Evolutionary conservation across 1,140 invertebrate genomes (phyloP).

Genomic region (Caenorhabditis tropicalis): DNA sequence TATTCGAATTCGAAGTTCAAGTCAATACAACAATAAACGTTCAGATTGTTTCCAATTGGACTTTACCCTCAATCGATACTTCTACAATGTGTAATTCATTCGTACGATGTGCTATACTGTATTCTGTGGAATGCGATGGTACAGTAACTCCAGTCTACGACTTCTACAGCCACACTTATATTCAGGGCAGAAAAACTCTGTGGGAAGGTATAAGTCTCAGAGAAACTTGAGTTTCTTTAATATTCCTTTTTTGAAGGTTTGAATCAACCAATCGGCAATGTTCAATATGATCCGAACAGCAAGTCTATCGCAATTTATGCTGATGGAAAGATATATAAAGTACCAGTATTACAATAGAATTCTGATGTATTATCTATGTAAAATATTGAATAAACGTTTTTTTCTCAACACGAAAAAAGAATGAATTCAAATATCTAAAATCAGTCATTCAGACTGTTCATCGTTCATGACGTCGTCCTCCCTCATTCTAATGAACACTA

Average conservation of each 20-base stretch:
- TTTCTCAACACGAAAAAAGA: too few relatives aligned
- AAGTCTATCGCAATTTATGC: conserved; percentile 7
- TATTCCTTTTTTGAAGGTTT: neutral
- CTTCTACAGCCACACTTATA: conserved; percentile 31
- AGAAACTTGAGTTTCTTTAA: too few relatives aligned
- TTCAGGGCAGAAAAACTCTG: neutral
- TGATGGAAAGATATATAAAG: conserved; percentile 7
- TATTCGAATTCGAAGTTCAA: neutral
- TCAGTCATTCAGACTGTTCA: too few relatives aligned
- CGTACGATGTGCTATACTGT: conserved; percentile 9
- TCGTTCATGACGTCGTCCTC: too few relatives aligned
- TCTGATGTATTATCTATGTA: too few relatives aligned
- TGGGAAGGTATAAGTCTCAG: conserved; percentile 2
- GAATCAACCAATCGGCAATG: neutral
- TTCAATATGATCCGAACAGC: conserved; percentile 31
- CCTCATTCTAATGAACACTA: too few relatives aligned
- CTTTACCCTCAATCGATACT: neutral
- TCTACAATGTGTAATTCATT: conserved; percentile 22
- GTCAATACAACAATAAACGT: too few relatives aligned
- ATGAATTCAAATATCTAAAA: too few relatives aligned
- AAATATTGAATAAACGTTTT: too few relatives aligned
- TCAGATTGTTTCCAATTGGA: conserved; percentile 27
- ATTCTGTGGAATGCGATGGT: conserved; percentile 34
- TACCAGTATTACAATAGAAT: neutral
- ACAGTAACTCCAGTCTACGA: conserved; percentile 19